These are phyloP conservation scores for Melospiza georgiana DNA, from an alignment of 2,113 vertebrate genomes.

Conservation along the genomic window DNA sequence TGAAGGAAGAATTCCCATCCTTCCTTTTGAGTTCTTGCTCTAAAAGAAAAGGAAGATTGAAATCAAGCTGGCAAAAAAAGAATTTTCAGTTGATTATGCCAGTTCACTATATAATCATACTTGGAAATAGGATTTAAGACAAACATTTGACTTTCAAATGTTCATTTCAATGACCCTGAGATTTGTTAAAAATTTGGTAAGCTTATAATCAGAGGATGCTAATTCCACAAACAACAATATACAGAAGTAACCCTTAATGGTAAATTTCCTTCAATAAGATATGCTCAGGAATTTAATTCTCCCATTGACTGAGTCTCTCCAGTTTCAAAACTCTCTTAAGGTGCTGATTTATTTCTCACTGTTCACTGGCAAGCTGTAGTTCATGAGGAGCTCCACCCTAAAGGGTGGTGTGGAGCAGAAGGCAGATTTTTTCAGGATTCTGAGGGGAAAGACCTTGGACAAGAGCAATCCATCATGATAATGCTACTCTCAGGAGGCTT, in stretches of 20 bases:
- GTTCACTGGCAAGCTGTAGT: not conserved
- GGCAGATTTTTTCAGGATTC: not conserved
- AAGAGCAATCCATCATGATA: not conserved
- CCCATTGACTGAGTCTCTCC: not conserved
- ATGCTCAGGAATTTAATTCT: not conserved
- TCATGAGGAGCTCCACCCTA: not conserved
- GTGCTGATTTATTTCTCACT: not conserved
- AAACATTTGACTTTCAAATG: not conserved
- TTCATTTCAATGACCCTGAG: not conserved
- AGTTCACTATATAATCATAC: not conserved
- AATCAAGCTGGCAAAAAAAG: not conserved
- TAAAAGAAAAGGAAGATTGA: not conserved
- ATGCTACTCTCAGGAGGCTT: not conserved
- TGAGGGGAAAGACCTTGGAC: not conserved
- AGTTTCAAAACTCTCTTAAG: not conserved
- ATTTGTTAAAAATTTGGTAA: not conserved
- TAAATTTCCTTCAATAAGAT: not conserved
- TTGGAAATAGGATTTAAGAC: not conserved
- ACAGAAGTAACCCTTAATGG: not conserved
- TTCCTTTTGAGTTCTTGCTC: not conserved
- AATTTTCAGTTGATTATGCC: not conserved
- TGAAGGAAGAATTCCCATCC: not conserved
- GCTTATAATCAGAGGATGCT: not conserved
- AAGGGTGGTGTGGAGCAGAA: not conserved
- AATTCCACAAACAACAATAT: not conserved